Evolutionary conservation across 2,113 vertebrate species (phyloP), one percentile per base, ranked within the genome.

Genomic region (Mixornis gularis): DNA sequence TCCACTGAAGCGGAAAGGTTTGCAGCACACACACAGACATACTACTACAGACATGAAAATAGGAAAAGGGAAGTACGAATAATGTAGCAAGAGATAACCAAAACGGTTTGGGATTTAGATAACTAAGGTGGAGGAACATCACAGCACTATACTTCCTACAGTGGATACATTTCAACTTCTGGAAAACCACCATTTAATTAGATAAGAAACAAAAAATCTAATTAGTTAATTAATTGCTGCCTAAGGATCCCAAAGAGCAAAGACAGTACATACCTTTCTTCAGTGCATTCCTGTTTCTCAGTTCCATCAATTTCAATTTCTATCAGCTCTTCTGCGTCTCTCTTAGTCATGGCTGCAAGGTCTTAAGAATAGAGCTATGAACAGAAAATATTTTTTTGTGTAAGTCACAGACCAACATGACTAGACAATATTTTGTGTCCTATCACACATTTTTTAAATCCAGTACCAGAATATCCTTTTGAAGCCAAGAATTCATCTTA

Each of bases 261-360:
- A 52, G 44, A 49, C 22, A 24, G 21, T 52, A 77, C 97, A 74
- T 96, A 99, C 99, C 99, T 98, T 97, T 99, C 99, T 95, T 99
- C 99, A 91, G 99, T 98, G 93, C 99, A 99, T 19, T 98, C 98
- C 86, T 99, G 96, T 89, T 99, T 99, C 95, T 99, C 99, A 87
- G 98, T 98, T 79, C 98, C 99, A 97, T 99, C 99, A 9, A 99
- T 99, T 97, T 99, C 99, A 56, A 99, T 99, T 97, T 99, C 99
- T 97, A 99, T 99, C 97, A 99, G 97, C 96, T 99, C 99, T 79
- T 99, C 99, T 83, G 98, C 96, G 95, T 99, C 99, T 96, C 98
- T 98, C 97, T 99, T 99, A 93, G 99, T 98, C 99, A 99, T 99
- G 98, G 96, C 84, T 97, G 96, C 93, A 95, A 74, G 10, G 69